A percentile compares a stretch with the other conserved stretches of the same genome.
phyloP scores from a whole-genome alignment of 1,140 invertebrate genomes.

The Myzus persicae region DNA sequence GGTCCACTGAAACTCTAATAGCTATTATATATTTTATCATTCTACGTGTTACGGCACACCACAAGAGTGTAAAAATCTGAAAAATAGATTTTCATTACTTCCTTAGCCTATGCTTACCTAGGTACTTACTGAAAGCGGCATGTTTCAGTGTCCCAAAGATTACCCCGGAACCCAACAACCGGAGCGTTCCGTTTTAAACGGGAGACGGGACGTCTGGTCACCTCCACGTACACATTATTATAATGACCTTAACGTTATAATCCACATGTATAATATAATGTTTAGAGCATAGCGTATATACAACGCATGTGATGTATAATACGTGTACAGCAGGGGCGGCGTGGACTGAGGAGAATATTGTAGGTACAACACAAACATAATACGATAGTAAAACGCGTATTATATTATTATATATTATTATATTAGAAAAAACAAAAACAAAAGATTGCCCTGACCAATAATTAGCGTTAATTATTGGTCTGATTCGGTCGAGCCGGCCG shows the following conservation, averaged over 20 bases:
- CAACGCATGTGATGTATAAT: no score
- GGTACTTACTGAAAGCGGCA: not conserved
- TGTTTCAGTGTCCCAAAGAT: not conserved
- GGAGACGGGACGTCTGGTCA: not conserved
- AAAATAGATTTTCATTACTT: not conserved
- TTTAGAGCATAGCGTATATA: no score
- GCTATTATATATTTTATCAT: no score
- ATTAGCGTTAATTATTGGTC: slow-evolving; percentile 57
- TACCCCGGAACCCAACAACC: no score
- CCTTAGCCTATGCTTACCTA: no score
- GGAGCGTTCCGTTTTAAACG: not conserved
- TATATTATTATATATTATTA: not conserved
- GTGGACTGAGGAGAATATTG: not conserved
- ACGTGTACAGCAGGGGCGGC: not conserved
- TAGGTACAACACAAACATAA: not conserved
- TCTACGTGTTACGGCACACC: not conserved
- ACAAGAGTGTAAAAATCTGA: not conserved
- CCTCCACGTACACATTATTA: not conserved
- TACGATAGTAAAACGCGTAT: not conserved
- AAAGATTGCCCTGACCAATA: slow-evolving; percentile 54
- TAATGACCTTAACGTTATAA: not conserved
- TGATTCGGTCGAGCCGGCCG: slow-evolving; percentile 48
- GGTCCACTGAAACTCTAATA: not conserved
- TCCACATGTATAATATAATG: not conserved
- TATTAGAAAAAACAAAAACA: slow-evolving; percentile 33